Percentiles rank a stretch among this genome's conserved stretches.
These are phyloP conservation scores for Caretta caretta DNA, from an alignment of 2,113 vertebrate genomes.

Conservation along the genomic window DNA sequence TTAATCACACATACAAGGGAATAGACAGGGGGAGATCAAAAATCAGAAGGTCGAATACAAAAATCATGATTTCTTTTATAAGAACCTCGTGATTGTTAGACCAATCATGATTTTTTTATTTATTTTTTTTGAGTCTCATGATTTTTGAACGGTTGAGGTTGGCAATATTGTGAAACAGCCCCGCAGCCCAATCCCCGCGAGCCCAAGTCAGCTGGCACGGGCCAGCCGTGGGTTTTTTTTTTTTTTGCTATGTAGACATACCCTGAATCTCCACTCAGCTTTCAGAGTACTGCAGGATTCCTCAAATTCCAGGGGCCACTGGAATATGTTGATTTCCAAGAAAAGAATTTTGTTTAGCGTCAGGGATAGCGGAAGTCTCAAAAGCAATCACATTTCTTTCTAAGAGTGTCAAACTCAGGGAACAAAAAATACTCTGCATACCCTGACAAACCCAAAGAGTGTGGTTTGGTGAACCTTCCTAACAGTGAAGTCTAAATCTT, in stretches of 20 bases:
- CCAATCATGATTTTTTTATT: too few species aligned
- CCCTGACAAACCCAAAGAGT: not conserved
- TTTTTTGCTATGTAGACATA: not conserved
- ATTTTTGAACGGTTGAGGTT: too few species aligned
- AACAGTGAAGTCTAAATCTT: not conserved
- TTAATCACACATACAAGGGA: too few species aligned
- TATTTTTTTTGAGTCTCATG: too few species aligned
- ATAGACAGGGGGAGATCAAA: too few species aligned
- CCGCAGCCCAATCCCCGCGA: not conserved
- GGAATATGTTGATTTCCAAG: not conserved
- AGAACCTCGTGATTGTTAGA: too few species aligned
- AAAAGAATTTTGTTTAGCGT: not conserved
- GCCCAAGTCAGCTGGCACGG: not conserved
- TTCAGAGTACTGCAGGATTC: not conserved
- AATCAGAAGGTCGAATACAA: too few species aligned
- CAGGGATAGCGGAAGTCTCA: not conserved
- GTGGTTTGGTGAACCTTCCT: not conserved
- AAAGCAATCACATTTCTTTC: not conserved
- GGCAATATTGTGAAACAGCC: not conserved
- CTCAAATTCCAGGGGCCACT: not conserved
- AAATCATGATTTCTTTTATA: too few species aligned
- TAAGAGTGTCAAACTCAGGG: not conserved
- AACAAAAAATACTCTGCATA: not conserved
- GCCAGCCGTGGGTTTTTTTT: not conserved
- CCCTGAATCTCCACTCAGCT: not conserved